These are phyloP conservation scores for Centropyge bicolor DNA, from an alignment of 2,797 vertebrate species.

Conservation along the genomic window DNA sequence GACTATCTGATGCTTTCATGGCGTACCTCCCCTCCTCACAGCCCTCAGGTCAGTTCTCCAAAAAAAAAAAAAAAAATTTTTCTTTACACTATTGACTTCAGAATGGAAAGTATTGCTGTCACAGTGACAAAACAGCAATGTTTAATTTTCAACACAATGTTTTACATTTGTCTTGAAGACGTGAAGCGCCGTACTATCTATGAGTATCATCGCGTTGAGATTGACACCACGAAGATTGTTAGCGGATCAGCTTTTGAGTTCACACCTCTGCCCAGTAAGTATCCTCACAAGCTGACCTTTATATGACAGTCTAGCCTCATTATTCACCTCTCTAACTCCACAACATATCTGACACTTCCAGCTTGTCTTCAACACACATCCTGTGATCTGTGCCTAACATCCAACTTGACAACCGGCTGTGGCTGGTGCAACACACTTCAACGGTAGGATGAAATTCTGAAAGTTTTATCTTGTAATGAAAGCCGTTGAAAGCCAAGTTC, in stretches of 20 bases:
- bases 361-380: slow-evolving; percentile 93
- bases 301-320: not conserved
- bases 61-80: too few relatives aligned
- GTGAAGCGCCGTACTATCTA: slow-evolving; percentile 90
- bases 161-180: slow-evolving; percentile 78
- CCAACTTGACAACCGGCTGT: slow-evolving; percentile 89
- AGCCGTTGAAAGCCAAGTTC: not conserved
- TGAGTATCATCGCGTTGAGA: slow-evolving; percentile 94
- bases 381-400: slow-evolving; percentile 89
- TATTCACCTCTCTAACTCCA: not conserved
- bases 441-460: slow-evolving; percentile 81
- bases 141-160: not conserved
- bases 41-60: slow-evolving; percentile 83
- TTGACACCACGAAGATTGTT: slow-evolving; percentile 88
- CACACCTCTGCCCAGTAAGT: slow-evolving; percentile 93
- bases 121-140: not conserved
- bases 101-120: not conserved
- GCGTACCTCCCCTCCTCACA: slow-evolving; percentile 82
- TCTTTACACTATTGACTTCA: not conserved
- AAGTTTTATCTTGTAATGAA: not conserved
- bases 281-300: not conserved
- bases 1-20: slow-evolving; percentile 97
- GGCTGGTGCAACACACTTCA: slow-evolving; percentile 96
- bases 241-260: slow-evolving; percentile 91
- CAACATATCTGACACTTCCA: slow-evolving; percentile 66